Evolutionary conservation across 2,797 vertebrate genomes (phyloP), one percentile per base, ranked within the genome.

Genomic region (Myotis daubentonii): DNA sequence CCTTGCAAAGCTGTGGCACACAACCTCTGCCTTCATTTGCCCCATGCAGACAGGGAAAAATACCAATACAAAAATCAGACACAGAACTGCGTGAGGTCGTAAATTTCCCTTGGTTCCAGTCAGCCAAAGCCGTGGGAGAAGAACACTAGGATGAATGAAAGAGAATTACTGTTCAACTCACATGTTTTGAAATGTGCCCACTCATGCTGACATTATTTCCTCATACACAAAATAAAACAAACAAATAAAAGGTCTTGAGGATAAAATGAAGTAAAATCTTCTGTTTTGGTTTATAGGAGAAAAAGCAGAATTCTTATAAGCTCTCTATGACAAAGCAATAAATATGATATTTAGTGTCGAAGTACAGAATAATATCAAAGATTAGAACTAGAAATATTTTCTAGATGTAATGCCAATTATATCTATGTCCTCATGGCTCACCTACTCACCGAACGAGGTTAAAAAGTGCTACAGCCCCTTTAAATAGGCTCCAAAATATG

Each of bases 221-320:
- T 97, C 65, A 87, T 90, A 86, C 47, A 33, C 87, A 72, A 74
- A 95, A 92, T 81, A 88, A 95, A 94, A 95, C 87, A 96, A 87
- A 79, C 60, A 92, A 92, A 80, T 44, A 92, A 92, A 93, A 88
- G 47, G 25, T 88, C 84, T 88, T 71, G 36, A 95, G 78, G 68
- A 91, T 33, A 87, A 38, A 66, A 92, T 88, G 36, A 93, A 91
- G 66, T 68, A 51, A 65, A 92, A 81, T 76, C 44, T 88, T 92
- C 60, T 80, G 28, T 91, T 93, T 85, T 60, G 66, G 36, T 38
- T 93, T 80, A 44, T 75, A 89, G 82, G 2, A 90, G 70, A 80
- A 80, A 57, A 62, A 91, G 25, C 12, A 87, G 74, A 68, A 72
- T 94, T 95, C 47, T 9, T 6, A 5, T 81, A 76, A 95, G 70